A percentile compares a stretch with the other conserved stretches of the same genome.
These are phyloP conservation scores for Calliphora vomitoria DNA, from an alignment of 2,888 invertebrate genomes.

Conservation along the genomic window DNA sequence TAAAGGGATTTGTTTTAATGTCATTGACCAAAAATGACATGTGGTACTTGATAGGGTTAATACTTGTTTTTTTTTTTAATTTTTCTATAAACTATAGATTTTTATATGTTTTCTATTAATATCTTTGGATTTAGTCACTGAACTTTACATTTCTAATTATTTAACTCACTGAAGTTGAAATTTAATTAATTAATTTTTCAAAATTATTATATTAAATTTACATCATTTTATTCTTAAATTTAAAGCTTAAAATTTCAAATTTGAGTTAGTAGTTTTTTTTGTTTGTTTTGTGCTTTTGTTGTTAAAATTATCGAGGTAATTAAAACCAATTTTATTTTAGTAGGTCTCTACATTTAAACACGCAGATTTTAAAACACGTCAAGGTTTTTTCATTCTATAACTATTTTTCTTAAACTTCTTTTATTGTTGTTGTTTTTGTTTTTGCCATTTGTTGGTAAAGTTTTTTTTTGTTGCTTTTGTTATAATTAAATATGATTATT, in stretches of 20 bases:
- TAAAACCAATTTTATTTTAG: slow-evolving; percentile 67
- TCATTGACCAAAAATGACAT: not conserved
- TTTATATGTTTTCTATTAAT: no score
- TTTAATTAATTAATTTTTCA: slow-evolving; percentile 35
- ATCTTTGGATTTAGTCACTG: no score
- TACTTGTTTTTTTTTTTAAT: no score
- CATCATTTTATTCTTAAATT: slow-evolving; percentile 22
- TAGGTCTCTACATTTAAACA: slow-evolving; percentile 65
- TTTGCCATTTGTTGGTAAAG: slow-evolving; percentile 18
- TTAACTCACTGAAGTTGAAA: slow-evolving; percentile 17
- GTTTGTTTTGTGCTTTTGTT: slow-evolving; percentile 15
- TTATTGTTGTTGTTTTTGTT: not conserved
- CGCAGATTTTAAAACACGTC: slow-evolving; percentile 72
- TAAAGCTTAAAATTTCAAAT: slow-evolving; percentile 35
- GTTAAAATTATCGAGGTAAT: slow-evolving; percentile 65
- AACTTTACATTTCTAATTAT: not conserved
- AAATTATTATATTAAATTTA: slow-evolving; percentile 10
- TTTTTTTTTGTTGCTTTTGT: slow-evolving; percentile 29
- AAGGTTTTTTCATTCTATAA: slow-evolving; percentile 62
- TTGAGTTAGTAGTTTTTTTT: not conserved
- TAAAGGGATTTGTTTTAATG: not conserved
- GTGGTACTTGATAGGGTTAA: no score
- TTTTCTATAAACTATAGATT: no score
- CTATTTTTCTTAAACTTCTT: slow-evolving; percentile 30
- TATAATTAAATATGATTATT: slow-evolving; percentile 70